Conservation (phyloP, 1,140 invertebrate species). For the Hycleus cichorii region DNA sequence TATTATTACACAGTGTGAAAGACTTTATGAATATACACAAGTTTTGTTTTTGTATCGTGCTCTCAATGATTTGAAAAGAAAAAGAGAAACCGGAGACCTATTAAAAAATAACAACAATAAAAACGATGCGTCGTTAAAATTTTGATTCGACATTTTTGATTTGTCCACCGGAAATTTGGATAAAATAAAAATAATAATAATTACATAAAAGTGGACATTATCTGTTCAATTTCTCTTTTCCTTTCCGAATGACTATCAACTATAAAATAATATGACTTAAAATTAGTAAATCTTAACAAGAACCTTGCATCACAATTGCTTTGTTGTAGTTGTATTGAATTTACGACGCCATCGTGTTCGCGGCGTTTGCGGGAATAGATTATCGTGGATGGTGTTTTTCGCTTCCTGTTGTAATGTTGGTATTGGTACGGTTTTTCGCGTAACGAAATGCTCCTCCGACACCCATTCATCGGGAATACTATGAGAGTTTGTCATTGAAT, state of each 20-base stretch:
- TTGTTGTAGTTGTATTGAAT: conserved; percentile 19
- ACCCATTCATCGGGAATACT: conserved; percentile 59
- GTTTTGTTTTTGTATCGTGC: background rate
- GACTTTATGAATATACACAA: conserved; percentile 19
- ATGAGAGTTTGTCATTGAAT: conserved; percentile 11
- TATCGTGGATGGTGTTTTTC: conserved; percentile 40
- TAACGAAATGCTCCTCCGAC: conserved; percentile 48
- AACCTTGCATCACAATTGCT: conserved; percentile 29
- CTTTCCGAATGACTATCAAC: background rate
- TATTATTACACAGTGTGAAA: conserved; percentile 23
- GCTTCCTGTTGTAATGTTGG: conserved; percentile 42
- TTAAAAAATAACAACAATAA: too few relatives aligned
- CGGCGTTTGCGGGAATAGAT: conserved; percentile 26
- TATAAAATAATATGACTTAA: background rate
- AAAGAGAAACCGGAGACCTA: too few relatives aligned
- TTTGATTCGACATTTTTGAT: too few relatives aligned
- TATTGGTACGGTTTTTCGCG: conserved; percentile 47
- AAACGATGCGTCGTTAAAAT: too few relatives aligned
- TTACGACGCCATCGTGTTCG: conserved; percentile 25
- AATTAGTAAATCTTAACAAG: conserved; percentile 5
- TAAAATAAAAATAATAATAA: background rate
- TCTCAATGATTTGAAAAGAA: too few relatives aligned
- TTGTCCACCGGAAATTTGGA: too few relatives aligned
- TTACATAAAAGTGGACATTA: background rate
- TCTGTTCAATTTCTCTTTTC: background rate